These are phyloP conservation scores for Onychorhynchus coronatus DNA, from an alignment of 2,113 vertebrate genomes.

Conservation along the genomic window DNA sequence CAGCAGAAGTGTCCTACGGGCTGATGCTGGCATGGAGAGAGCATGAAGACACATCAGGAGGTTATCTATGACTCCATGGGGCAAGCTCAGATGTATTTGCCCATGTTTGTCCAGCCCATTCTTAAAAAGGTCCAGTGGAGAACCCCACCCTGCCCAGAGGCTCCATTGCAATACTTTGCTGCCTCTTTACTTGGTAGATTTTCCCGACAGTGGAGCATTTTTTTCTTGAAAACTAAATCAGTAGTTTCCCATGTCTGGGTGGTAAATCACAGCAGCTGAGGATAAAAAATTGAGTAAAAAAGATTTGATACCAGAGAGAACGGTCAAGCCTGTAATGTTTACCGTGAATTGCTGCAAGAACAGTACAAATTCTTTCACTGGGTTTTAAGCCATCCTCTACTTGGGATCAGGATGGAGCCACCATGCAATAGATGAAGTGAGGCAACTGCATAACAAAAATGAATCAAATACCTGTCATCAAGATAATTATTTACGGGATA, in stretches of 20 bases:
- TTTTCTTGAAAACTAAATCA: background rate
- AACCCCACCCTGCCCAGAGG: background rate
- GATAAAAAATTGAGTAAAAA: background rate
- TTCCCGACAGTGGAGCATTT: background rate
- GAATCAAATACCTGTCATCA: background rate
- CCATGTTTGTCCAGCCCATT: background rate
- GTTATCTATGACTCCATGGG: background rate
- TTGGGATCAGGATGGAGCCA: background rate
- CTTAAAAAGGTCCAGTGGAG: background rate
- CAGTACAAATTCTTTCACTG: background rate
- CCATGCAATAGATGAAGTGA: background rate
- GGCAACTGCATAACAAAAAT: background rate
- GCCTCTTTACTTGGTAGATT: background rate
- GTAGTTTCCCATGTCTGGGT: background rate
- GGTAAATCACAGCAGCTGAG: background rate
- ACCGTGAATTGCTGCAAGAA: background rate
- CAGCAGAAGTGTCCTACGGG: background rate
- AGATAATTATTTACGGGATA: background rate
- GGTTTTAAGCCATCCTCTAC: background rate
- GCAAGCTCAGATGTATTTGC: background rate
- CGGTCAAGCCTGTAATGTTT: background rate
- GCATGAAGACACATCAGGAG: background rate
- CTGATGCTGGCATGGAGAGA: background rate
- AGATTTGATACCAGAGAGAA: background rate
- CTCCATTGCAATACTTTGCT: background rate